These are phyloP conservation scores for Epinephelus cyanopodus DNA, from an alignment of 2,113 vertebrate genomes.

Conservation along the genomic window DNA sequence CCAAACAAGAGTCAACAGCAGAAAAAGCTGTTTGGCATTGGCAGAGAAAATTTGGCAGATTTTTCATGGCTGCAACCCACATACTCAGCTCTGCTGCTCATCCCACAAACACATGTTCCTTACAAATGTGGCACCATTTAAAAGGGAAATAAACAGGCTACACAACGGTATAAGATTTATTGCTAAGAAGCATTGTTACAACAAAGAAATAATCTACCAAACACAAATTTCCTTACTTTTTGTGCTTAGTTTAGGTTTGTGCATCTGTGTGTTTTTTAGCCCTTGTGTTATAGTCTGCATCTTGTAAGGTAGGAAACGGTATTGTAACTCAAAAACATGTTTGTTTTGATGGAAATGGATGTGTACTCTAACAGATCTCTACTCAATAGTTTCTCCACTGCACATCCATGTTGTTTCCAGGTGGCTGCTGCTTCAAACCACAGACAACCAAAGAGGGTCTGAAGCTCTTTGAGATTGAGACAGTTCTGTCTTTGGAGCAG, in stretches of 20 bases:
- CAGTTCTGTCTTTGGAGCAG: constrained; percentile 75
- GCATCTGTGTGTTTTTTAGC: neutral
- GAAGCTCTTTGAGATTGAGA: constrained; percentile 80
- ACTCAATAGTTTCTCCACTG: neutral
- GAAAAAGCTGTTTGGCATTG: too few species aligned
- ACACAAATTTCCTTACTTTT: too few species aligned
- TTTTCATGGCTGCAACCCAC: too few species aligned
- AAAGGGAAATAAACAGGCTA: too few species aligned
- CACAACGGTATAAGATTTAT: too few species aligned
- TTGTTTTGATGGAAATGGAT: neutral
- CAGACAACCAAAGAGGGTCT: constrained; percentile 67
- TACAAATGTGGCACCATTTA: too few species aligned
- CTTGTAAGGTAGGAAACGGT: neutral
- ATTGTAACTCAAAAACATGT: neutral
- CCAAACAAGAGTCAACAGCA: too few species aligned
- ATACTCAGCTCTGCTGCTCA: too few species aligned
- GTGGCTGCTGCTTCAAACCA: constrained; percentile 81
- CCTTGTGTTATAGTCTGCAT: neutral
- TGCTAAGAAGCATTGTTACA: too few species aligned
- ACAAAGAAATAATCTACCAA: too few species aligned
- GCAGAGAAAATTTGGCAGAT: too few species aligned
- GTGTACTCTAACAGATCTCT: neutral
- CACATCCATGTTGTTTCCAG: constrained; percentile 38
- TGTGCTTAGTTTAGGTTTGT: neutral
- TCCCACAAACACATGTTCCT: too few species aligned